Conservation (phyloP, 2,888 invertebrate species). For the Minunthozetes semirufus region DNA sequence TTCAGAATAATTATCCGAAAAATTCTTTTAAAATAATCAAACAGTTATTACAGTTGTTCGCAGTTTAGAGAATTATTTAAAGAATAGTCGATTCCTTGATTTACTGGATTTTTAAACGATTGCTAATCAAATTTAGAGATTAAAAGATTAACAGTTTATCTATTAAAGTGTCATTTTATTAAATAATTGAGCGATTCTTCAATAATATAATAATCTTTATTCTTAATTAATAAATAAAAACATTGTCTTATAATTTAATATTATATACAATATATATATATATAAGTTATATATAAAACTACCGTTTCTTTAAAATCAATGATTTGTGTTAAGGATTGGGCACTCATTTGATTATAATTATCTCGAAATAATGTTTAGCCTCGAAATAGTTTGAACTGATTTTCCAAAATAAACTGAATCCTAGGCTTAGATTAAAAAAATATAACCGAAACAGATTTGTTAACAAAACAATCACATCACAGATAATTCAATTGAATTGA, state of each 20-base stretch:
- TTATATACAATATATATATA: not conserved
- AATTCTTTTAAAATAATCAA: too few species aligned
- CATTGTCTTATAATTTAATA: not conserved
- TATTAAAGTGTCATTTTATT: not conserved
- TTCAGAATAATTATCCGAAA: too few species aligned
- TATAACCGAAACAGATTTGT: not conserved
- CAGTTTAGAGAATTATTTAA: too few species aligned
- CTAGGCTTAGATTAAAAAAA: not conserved
- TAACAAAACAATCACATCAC: not conserved
- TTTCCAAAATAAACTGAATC: not conserved
- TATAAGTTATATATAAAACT: not conserved
- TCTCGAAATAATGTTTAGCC: not conserved
- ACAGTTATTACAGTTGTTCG: too few species aligned
- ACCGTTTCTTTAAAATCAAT: not conserved
- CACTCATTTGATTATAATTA: slow-evolving; percentile 20
- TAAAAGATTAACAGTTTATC: not conserved
- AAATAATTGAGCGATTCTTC: not conserved
- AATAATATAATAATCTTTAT: slow-evolving; percentile 3
- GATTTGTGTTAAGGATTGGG: slow-evolving; percentile 10
- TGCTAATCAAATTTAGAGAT: not conserved
- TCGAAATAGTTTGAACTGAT: too few species aligned
- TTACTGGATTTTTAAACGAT: too few species aligned
- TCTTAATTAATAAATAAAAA: not conserved
- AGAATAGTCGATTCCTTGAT: too few species aligned
- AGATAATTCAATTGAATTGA: not conserved